phyloP scores from a whole-genome alignment of 2,113 vertebrate genomes.

The Forbesichthys papilliferus region DNA sequence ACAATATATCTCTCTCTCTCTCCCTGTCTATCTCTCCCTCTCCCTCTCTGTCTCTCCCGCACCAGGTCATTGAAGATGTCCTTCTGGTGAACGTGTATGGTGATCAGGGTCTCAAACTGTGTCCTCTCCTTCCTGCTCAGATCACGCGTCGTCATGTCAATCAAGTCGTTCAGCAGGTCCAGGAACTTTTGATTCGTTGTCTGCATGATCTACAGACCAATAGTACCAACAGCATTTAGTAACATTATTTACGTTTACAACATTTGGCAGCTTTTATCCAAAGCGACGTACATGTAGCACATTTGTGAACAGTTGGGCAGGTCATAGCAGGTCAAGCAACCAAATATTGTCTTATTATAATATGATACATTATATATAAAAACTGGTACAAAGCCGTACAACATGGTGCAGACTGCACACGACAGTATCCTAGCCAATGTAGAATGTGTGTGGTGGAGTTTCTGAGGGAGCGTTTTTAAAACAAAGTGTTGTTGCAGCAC shows the following conservation, averaged over 20 bases:
- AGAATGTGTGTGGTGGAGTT: too few species aligned
- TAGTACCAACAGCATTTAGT: not conserved
- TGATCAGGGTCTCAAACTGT: slow-evolving; percentile 90
- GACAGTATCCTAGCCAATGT: too few species aligned
- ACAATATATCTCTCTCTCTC: too few species aligned
- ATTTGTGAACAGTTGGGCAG: not conserved
- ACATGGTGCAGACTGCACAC: too few species aligned
- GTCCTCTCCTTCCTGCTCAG: slow-evolving; percentile 85
- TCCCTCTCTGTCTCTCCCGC: slow-evolving; percentile 23
- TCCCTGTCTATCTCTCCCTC: not conserved
- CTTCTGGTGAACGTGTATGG: slow-evolving; percentile 91
- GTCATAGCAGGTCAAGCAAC: not conserved
- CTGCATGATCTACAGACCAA: slow-evolving; percentile 78
- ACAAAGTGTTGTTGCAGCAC: too few species aligned
- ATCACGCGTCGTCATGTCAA: slow-evolving; percentile 84
- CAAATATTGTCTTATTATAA: not conserved
- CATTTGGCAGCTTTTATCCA: not conserved
- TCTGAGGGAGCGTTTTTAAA: too few species aligned
- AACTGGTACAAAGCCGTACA: too few species aligned
- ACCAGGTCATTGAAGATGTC: slow-evolving; percentile 94
- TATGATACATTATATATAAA: too few species aligned
- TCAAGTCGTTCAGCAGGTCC: slow-evolving; percentile 86
- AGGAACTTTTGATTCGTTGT: slow-evolving; percentile 85
- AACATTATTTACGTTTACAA: not conserved
- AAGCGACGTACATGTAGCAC: too few species aligned